phyloP scores from a whole-genome alignment of 2,113 vertebrate species.

The Oxygymnocypris stewartii region DNA sequence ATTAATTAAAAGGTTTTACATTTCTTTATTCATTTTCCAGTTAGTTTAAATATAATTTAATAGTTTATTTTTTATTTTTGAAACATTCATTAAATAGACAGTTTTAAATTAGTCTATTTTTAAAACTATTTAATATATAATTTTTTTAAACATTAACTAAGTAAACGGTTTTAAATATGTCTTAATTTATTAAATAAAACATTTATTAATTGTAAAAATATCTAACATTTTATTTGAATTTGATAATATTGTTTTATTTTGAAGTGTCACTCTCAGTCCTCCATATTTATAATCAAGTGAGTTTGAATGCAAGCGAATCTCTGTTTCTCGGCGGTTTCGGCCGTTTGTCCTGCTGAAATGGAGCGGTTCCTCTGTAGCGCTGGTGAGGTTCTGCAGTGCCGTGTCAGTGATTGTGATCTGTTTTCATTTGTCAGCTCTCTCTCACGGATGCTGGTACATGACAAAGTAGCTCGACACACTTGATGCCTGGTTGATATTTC shows the following conservation, averaged over 20 bases:
- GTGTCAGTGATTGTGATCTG: slow-evolving; percentile 54
- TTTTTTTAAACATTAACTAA: background rate
- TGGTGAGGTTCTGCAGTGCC: background rate
- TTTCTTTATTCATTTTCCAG: too few relatives aligned
- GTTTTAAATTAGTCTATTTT: too few relatives aligned
- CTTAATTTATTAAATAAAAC: too few relatives aligned
- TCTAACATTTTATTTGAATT: background rate
- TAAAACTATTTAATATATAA: background rate
- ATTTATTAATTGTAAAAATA: background rate
- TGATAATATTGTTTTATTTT: background rate
- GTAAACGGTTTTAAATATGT: background rate
- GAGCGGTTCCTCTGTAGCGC: background rate
- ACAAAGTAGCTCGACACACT: slow-evolving; percentile 52
- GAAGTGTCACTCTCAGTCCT: background rate
- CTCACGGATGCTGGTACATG: slow-evolving; percentile 52
- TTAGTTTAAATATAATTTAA: too few relatives aligned
- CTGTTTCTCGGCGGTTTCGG: background rate
- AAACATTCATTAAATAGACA: background rate
- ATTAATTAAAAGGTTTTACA: too few relatives aligned
- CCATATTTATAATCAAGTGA: background rate
- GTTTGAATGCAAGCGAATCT: background rate
- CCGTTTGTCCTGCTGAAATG: background rate
- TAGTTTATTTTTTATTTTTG: background rate
- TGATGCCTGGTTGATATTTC: slow-evolving; percentile 68
- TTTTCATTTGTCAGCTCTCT: slow-evolving; percentile 57